Base-by-base conservation (phyloP, 1,140 invertebrate species). In the Aphaenogaster ashmeadi region DNA sequence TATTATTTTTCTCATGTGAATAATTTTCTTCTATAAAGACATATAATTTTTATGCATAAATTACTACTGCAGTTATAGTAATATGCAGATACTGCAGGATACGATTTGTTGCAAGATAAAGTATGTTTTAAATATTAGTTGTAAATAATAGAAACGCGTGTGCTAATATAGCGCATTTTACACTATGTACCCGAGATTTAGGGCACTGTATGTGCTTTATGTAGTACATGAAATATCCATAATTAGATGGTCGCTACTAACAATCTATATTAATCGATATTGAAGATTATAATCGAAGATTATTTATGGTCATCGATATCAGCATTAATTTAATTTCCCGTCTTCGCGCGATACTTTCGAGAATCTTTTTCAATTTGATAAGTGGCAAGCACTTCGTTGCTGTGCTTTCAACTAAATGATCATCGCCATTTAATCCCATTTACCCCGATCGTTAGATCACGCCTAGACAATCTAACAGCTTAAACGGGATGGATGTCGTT, bases 401-500 rank as follows among this genome's bases (percentile, higher is more conserved):
- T 18, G 36, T 56, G 79, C 79, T 81, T 81, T 81, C 62, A 71
- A 44, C 21, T 58, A 58, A 81, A 71, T 81, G 64, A 81, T 81
- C 79, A 58, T 71, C 64, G 13, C 36, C 78, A 9, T 71, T 81
- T 81, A 81, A 81, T 71, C 79, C 79, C 79, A 81, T 81, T 81
- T 81, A 56, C 36, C n/a, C 7, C 50, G 66, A 71, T 81, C 79
- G 62, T 44, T 71, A 71, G 66, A 69, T 81, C 79, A 81, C 79
- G 66, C 74, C 83, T 86, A 33, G 58, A 41, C 79, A 81, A 81
- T 81, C 5, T 66, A 71, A 71, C 21, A 54, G 36, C 38, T 71
- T 21, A 81, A 71, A 71, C 18, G 11, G 15, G 9, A 67, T 44
- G 38, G 38, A 44, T 71, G 27, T 13, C 50, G 79, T 13, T 81